Conservation (phyloP, 2,888 invertebrate genomes). For the Ochropleura leucogaster region DNA sequence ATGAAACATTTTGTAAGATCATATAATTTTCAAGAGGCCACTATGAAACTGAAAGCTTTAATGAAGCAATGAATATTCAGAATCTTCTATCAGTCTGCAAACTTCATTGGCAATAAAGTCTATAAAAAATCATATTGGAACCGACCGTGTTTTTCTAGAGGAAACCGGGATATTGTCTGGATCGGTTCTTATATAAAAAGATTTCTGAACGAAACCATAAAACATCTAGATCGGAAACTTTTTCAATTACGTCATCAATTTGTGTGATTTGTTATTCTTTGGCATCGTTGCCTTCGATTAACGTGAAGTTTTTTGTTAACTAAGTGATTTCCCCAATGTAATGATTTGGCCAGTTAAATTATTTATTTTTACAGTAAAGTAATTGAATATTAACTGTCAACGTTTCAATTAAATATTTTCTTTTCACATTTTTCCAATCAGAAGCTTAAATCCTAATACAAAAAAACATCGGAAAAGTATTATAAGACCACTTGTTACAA, state of each 20-base stretch:
- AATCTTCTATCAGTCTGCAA: conserved; percentile 46
- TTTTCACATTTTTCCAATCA: conserved; percentile 14
- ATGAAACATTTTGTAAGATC: conserved; percentile 34
- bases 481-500: conserved; percentile 30
- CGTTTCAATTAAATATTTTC: background rate
- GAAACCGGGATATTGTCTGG: conserved; percentile 6
- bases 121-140: conserved; percentile 42
- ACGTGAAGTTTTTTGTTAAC: background rate
- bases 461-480: conserved; percentile 24
- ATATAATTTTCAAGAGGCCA: conserved; percentile 39
- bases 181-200: conserved; percentile 18
- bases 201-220: conserved; percentile 25
- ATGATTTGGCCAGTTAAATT: background rate
- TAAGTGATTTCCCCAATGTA: conserved; percentile 11
- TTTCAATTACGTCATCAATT: conserved; percentile 30
- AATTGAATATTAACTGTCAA: conserved; percentile 1
- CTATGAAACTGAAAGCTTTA: conserved; percentile 42
- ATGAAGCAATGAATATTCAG: conserved; percentile 63
- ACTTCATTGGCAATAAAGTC: conserved; percentile 41
- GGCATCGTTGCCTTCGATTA: conserved; percentile 15
- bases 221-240: conserved; percentile 8
- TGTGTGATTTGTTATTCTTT: conserved; percentile 23
- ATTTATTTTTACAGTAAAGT: background rate
- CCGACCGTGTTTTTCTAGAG: conserved; percentile 16
- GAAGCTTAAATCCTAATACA: conserved; percentile 16